Evolutionary conservation across 92 coral and sea anemone genomes (phyloP).

Genomic region (Parazoanthus atlanticus): DNA sequence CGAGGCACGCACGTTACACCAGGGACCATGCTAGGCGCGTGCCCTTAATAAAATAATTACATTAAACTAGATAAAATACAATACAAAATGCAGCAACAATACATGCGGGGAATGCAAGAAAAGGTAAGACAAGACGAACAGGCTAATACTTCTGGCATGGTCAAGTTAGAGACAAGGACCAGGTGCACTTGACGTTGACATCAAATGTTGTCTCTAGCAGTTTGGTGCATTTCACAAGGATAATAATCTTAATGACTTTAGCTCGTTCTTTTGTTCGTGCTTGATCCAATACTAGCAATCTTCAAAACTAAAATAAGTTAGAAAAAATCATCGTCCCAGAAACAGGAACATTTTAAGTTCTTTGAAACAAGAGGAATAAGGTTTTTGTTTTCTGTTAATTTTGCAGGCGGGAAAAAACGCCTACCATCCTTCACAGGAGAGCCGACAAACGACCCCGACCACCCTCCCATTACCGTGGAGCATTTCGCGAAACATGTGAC

Average conservation of each 20-base stretch:
- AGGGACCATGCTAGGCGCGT: too few relatives aligned
- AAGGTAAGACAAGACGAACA: too few relatives aligned
- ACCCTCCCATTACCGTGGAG: slow-evolving; percentile 80
- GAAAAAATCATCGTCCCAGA: not conserved
- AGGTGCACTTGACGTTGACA: not conserved
- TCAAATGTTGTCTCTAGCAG: too few relatives aligned
- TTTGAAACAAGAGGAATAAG: not conserved
- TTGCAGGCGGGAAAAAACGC: slow-evolving; percentile 65
- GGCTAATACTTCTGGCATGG: too few relatives aligned
- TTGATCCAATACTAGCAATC: not conserved
- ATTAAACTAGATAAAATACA: too few relatives aligned
- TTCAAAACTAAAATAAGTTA: not conserved
- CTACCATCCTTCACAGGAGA: slow-evolving; percentile 79
- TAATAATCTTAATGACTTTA: too few relatives aligned
- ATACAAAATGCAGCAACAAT: too few relatives aligned
- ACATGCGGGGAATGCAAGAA: too few relatives aligned
- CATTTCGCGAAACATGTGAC: slow-evolving; percentile 93
- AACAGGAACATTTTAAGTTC: not conserved
- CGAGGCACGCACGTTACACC: too few relatives aligned
- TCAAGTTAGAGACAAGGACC: too few relatives aligned
- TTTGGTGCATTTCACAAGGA: too few relatives aligned
- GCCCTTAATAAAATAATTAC: too few relatives aligned
- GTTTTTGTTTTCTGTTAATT: not conserved
- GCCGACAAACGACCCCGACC: slow-evolving; percentile 83
- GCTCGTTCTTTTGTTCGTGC: not conserved